Base-by-base conservation (phyloP, 1,140 invertebrate genomes). In the Lordiphosa stackelbergi region DNA sequence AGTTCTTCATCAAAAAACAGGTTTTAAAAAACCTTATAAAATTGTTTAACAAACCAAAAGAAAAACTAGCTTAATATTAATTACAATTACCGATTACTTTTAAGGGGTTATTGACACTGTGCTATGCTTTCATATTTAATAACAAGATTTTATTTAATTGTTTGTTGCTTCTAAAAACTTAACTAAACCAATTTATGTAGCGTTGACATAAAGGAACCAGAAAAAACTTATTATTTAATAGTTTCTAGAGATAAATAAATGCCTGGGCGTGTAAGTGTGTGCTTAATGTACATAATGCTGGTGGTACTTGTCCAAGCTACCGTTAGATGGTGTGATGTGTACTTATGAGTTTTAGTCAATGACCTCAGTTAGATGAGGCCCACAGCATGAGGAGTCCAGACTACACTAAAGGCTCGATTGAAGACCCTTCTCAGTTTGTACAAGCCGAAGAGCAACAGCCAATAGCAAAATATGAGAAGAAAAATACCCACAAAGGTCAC, bases 401-500 rank as follows among this genome's bases (percentile, higher is more conserved):
- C 78, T 12, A 85, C 63, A 42, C 65, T 86, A 28, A 81, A 73
- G n/a, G 85, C 69, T 11, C 78, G 61, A 53, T 81, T 81, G n/a
- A 86, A 73, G 28, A 71, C 66, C 42, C 71, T 64, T 53, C 75
- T 86, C 9, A 86, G 45, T 53, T 86, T 85, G 31, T 69, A 62
- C 4, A 70, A 19, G 1, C 59, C 66, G 9, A 86, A 78, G 22
- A 86, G 69, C 13, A 78, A 28, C 5, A 73, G 5, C 64, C 72
- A 69, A 47, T 73, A 86, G 49, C 75, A 75, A 5, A 69, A 40
- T 16, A 87, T 85, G 11, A 94, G 90, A 0, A 89, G 66, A 0
- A 90, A 86, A 7, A 91, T 89, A 2, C 90, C 89, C 0, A 89
- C 59, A 24, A 90, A 91, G 2, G 92, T 88, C 2, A 91, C 54